phyloP scores from a whole-genome alignment of 2,888 invertebrate genomes.

The Pristionchus mayeri region DNA sequence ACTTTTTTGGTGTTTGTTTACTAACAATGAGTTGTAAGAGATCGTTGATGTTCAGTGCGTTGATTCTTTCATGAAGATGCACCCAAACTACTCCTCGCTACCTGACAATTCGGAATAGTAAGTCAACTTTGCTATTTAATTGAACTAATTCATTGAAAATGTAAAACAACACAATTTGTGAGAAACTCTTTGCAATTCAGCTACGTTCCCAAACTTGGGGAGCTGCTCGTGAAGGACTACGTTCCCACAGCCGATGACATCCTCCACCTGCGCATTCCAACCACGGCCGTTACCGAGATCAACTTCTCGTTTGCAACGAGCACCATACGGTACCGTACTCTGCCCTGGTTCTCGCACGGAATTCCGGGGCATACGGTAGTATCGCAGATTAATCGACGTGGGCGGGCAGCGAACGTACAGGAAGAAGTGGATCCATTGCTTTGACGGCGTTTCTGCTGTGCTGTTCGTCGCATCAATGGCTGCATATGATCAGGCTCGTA shows the following conservation, averaged over 20 bases:
- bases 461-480: constrained; percentile 56
- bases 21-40: neutral
- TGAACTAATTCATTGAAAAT: neutral
- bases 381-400: no score
- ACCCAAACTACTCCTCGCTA: constrained; percentile 52
- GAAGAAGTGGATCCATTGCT: constrained; percentile 62
- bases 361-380: neutral
- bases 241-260: constrained; percentile 54
- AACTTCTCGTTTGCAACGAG: constrained; percentile 54
- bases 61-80: neutral
- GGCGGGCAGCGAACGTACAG: no score
- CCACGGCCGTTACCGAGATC: constrained; percentile 57
- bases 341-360: no score
- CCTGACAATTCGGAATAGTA: constrained; percentile 58
- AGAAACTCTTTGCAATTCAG: constrained; percentile 44
- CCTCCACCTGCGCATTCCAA: constrained; percentile 55
- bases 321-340: constrained; percentile 51
- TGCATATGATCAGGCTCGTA: constrained; percentile 53
- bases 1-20: neutral
- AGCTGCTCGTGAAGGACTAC: constrained; percentile 52
- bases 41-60: neutral
- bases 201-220: constrained; percentile 53
- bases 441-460: constrained; percentile 58
- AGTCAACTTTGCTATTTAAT: neutral
- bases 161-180: neutral